Evolutionary conservation across 1,140 invertebrate species (phyloP).

Genomic region (Bombus breviceps): DNA sequence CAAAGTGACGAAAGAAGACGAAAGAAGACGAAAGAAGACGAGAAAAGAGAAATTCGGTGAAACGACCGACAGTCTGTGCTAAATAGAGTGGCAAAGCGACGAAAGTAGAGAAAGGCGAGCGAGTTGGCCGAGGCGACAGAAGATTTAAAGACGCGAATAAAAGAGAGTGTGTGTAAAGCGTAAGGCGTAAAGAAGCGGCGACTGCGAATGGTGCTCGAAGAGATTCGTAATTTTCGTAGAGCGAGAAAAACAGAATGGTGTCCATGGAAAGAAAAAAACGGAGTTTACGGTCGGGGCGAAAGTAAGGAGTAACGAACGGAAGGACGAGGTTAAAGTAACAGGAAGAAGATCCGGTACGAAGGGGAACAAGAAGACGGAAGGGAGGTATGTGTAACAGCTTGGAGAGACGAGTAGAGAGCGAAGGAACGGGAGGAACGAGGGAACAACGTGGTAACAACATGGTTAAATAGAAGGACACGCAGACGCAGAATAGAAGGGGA

Average conservation of each 20-base stretch:
- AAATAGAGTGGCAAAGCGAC: neutral
- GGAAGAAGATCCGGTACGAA: too few relatives aligned
- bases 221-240: conserved; percentile 20
- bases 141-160: neutral
- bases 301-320: too few relatives aligned
- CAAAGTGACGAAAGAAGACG: too few relatives aligned
- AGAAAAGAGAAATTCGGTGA: neutral
- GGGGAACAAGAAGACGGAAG: too few relatives aligned
- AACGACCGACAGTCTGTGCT: neutral
- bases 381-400: too few relatives aligned
- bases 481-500: too few relatives aligned
- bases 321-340: too few relatives aligned
- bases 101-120: neutral
- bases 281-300: too few relatives aligned
- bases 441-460: neutral
- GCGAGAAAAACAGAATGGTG: neutral
- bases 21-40: neutral
- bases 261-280: neutral
- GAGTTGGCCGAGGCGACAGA: too few relatives aligned
- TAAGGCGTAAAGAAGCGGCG: neutral
- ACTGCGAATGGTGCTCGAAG: neutral
- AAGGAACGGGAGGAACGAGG: neutral
- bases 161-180: neutral
- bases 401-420: neutral
- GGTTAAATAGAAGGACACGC: neutral